These are phyloP conservation scores for Epirrhoe tristata DNA, from an alignment of 2,888 invertebrate species.

Conservation along the genomic window DNA sequence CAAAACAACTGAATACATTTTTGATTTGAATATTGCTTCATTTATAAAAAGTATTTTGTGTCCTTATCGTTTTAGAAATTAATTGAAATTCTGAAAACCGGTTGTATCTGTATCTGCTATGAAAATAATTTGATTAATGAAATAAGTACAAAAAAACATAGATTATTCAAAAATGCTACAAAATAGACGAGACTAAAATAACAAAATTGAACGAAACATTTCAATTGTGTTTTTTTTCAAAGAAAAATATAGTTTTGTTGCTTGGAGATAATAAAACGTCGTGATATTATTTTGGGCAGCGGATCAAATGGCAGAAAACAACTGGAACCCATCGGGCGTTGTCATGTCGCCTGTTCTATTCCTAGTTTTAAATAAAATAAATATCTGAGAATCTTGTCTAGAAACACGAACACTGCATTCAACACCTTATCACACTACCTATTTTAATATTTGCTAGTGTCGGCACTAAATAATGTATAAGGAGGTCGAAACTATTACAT, in stretches of 20 bases:
- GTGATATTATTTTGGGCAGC: conserved; percentile 37
- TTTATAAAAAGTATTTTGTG: too few species aligned
- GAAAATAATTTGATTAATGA: too few species aligned
- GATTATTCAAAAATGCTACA: background rate
- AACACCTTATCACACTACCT: background rate
- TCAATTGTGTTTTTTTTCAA: conserved; percentile 41
- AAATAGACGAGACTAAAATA: conserved; percentile 27
- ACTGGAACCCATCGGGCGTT: conserved; percentile 21
- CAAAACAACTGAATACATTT: background rate
- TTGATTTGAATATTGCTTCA: too few species aligned
- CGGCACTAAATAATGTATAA: too few species aligned
- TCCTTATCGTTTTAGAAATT: too few species aligned
- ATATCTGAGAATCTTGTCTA: background rate
- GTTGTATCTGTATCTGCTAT: too few species aligned
- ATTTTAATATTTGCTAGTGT: background rate
- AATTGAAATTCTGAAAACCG: too few species aligned
- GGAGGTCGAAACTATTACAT: too few species aligned
- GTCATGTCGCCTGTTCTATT: conserved; percentile 10
- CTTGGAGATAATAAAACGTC: conserved; percentile 34
- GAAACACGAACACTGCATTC: background rate
- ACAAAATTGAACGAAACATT: conserved; percentile 32
- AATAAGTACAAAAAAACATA: too few species aligned
- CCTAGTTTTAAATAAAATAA: background rate
- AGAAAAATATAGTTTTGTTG: conserved; percentile 35
- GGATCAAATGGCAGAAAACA: conserved; percentile 34